Evolutionary conservation across 2,113 vertebrate genomes (phyloP), one percentile per base, ranked within the genome.

Genomic region (Chlorodrepanis virens): DNA sequence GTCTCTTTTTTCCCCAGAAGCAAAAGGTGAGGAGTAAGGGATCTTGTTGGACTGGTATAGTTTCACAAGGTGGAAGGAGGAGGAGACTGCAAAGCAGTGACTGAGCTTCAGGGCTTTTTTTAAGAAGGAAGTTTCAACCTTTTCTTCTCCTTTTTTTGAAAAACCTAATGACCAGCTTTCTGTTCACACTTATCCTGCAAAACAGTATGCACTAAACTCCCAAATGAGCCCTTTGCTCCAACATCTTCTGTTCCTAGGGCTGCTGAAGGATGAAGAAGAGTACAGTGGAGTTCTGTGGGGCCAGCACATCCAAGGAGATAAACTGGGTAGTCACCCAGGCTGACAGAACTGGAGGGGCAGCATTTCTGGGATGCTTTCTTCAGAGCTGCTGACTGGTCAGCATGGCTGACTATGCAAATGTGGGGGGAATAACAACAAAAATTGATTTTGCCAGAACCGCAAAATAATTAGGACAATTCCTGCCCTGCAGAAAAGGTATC

Each of bases 391-490:
- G 60, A 81, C 86, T 89, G 94, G 89, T 92, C 91, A 96, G 80
- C 64, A 49, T 8, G 12, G 72, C 22, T 53, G 70, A 59, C 86
- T 86, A 89, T 63, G 68, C 47, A 95, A 89, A 93, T 70, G 4
- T 14, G 4, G 33, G 52, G 67, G 47, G 68, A 86, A 78, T 12
- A 83, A 79, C 63, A 94, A 95, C 68, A 94, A 93, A 83, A 96
- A 93, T 45, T 70, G 56, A 96, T 96, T 94, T 89, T 96, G 68
- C 68, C 91, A 94, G 92, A 86, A 93, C 94, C 39, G 0, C 94
- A 97, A 89, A 96, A 97, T 92, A 95, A 95, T 96, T 95, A 93
- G 54, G 83, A 90, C 64, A 80, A 94, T 90, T 90, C 27, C 86
- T 93, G 82, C 90, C 87, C 75, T 92, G 71, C 68, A 94, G 93